Conservation (phyloP, 2,797 vertebrate species). For the Mormyrus hasselquistii region DNA sequence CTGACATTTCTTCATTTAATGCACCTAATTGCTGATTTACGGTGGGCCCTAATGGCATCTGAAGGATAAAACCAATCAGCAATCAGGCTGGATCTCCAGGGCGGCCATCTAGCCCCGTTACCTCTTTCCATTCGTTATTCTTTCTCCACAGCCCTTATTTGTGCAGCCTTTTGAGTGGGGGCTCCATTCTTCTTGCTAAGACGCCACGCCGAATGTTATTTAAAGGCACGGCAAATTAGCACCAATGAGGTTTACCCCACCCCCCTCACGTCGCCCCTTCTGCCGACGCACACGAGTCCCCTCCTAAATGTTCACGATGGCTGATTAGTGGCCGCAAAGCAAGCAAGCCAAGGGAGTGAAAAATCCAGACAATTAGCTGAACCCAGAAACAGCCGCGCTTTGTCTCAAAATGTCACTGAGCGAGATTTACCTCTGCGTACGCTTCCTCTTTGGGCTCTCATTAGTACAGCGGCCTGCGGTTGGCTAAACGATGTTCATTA, state of each 20-base stretch:
- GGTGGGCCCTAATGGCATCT: slow-evolving; percentile 46
- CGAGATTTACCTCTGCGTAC: neutral
- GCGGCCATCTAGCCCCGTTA: slow-evolving; percentile 44
- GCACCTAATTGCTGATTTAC: slow-evolving; percentile 61
- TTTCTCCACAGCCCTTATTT: slow-evolving; percentile 61
- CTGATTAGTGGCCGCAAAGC: neutral
- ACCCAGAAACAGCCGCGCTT: neutral
- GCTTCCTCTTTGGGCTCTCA: neutral
- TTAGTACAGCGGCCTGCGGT: neutral
- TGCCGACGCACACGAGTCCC: neutral
- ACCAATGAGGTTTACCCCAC: slow-evolving; percentile 31
- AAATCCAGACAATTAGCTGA: neutral
- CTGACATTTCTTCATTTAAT: slow-evolving; percentile 56
- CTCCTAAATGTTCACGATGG: neutral
- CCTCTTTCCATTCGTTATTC: slow-evolving; percentile 21
- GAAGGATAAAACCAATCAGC: slow-evolving; percentile 49
- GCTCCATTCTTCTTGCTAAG: slow-evolving; percentile 46
- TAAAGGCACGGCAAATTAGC: slow-evolving; percentile 55
- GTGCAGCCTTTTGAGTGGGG: slow-evolving; percentile 55
- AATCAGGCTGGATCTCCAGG: slow-evolving; percentile 50
- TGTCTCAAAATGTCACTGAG: slow-evolving; percentile 17
- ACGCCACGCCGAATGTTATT: slow-evolving; percentile 63
- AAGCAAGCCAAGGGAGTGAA: neutral
- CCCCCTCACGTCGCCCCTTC: slow-evolving; percentile 27
- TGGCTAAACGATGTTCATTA: slow-evolving; percentile 6